Base-by-base conservation (phyloP, 2,797 vertebrate genomes). In the Enteromius argenteus region DNA sequence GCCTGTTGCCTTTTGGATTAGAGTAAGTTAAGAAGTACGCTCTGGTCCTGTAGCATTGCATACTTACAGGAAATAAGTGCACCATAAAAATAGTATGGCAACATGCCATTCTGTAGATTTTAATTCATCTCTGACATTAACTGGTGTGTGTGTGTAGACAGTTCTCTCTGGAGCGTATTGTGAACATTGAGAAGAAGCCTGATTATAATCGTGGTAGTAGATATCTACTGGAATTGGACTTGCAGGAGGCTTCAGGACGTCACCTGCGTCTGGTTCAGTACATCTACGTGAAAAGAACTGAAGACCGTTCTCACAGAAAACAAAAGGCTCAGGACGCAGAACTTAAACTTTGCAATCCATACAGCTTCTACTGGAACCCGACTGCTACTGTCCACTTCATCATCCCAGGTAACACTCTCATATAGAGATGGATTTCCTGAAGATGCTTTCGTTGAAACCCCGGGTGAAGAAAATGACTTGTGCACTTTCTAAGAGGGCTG, bases 171-270 rank as follows among this genome's bases (percentile, higher is more conserved):
- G 93, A 91, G 84, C 95, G 90, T 11, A 91, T 99, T 0, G 85
- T 98, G 71, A 99, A 98, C 0, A 92, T 99, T 81, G 97, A 96
- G 91, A 98, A 96, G 81, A 96, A 94, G 0, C 90, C 93, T 71
- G 98, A 99, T 81, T 90, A 86, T 10, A 3, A 91, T 0, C 91
- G 90, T 0, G 98, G 98, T 17, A 96, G 92, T 83, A 96, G 98
- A 56, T 98, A 98, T 90, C 95, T 99, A 15, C 90, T 99, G 90
- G 98, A 99, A 89, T 93, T 99, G 83, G 96, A 97, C 86, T 88
- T 99, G 66, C 92, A 93, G 80, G 96, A 98, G 19, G 82, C 9
- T 5, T 90, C 90, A 0, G 92, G 86, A 66, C 91, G 77, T 4
- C 88, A 90, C 3, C 87, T 96, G 66, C 96, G 97, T 19, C 89